Percentiles rank a stretch among this genome's conserved stretches.
Conservation (phyloP, 1,140 invertebrate species). For the Ephestia elutella region DNA sequence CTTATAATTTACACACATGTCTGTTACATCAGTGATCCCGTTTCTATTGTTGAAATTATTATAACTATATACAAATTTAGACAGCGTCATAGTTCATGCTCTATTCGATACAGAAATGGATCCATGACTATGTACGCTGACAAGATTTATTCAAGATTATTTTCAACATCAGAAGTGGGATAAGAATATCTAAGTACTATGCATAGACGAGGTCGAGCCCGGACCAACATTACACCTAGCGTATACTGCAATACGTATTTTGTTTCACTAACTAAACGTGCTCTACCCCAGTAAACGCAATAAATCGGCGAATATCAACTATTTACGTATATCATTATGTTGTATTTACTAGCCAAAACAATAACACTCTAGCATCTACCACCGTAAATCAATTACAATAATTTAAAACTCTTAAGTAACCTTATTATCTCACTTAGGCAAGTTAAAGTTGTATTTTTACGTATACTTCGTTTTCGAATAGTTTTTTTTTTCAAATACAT, state of each 20-base stretch:
- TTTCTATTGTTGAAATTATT: neutral
- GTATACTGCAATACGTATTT: conserved; percentile 70
- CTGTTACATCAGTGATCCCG: neutral
- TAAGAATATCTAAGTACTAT: neutral
- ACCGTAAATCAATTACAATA: conserved; percentile 68
- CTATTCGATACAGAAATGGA: neutral
- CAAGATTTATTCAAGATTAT: neutral
- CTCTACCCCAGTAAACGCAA: conserved; percentile 49
- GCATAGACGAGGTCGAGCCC: conserved; percentile 13
- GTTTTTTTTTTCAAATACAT: conserved; percentile 47
- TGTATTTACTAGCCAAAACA: conserved; percentile 60
- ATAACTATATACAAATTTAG: neutral
- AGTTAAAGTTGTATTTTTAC: conserved; percentile 71
- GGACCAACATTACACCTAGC: conserved; percentile 59
- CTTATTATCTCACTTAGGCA: conserved; percentile 72
- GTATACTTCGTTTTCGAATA: conserved; percentile 73
- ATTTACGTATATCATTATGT: conserved; percentile 53
- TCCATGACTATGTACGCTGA: neutral
- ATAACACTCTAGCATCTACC: conserved; percentile 66
- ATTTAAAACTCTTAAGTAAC: conserved; percentile 69
- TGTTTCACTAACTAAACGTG: conserved; percentile 64
- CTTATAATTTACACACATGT: neutral
- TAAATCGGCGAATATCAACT: conserved; percentile 40
- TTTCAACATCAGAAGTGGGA: neutral
- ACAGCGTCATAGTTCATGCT: neutral